These are phyloP conservation scores for Phasianus colchicus DNA, from an alignment of 2,113 vertebrate species.

Conservation along the genomic window DNA sequence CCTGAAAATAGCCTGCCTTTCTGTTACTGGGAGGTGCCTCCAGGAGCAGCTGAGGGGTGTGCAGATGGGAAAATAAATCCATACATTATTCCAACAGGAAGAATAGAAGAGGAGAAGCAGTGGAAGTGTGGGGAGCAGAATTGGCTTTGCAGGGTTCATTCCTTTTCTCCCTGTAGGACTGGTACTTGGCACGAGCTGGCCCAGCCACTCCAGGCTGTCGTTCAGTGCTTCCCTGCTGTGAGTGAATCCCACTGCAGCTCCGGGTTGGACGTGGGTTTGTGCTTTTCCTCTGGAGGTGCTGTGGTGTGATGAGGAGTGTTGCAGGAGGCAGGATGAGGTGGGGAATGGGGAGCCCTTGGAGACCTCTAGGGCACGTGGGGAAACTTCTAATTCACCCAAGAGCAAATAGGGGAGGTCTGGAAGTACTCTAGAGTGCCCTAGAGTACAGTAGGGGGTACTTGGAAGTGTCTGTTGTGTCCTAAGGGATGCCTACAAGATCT, in stretches of 20 bases:
- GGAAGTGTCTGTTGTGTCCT: too few relatives aligned
- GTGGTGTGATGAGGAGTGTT: accelerated
- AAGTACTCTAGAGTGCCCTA: too few relatives aligned
- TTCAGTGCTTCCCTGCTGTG: background rate
- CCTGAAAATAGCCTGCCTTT: background rate
- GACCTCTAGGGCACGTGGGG: too few relatives aligned
- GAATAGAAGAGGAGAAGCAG: too few relatives aligned
- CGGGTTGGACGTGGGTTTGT: accelerated
- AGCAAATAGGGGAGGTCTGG: too few relatives aligned
- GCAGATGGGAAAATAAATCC: background rate
- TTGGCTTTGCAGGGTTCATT: background rate
- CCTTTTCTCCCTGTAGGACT: background rate
- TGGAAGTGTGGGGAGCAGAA: background rate
- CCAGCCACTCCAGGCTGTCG: background rate
- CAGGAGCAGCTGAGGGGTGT: too few relatives aligned
- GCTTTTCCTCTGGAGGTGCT: background rate
- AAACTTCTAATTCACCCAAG: too few relatives aligned
- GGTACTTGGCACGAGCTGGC: background rate
- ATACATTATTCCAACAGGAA: too few relatives aligned
- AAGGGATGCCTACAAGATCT: too few relatives aligned
- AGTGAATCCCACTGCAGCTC: background rate
- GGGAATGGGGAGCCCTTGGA: too few relatives aligned
- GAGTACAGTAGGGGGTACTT: too few relatives aligned
- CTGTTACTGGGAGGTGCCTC: background rate
- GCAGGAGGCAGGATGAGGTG: too few relatives aligned